Base-by-base conservation (phyloP, 1,140 invertebrate species). In the Diabrotica undecimpunctata region DNA sequence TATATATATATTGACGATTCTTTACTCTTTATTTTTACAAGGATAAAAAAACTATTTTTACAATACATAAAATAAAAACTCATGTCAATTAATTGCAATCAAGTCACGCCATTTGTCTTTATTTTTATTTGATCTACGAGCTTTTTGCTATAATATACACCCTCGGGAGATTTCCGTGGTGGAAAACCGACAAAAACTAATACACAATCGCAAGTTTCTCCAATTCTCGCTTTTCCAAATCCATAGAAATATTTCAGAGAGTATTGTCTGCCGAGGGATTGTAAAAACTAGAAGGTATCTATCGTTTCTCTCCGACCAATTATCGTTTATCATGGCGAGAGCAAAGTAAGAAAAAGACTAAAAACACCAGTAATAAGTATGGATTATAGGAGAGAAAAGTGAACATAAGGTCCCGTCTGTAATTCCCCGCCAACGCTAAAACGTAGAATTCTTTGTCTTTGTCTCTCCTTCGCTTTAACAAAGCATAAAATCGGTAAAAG, bases 321-420 rank as follows among this genome's bases (percentile, higher is more conserved):
- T 76, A 76, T 71, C 74, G 73, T 76, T 72, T 70, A 76, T 75
- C 73, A 75, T 75, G 67, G 68, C 65, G 58, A 6, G 41, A 46
- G 66, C 67, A 72, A 73, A 70, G 66, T 62, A 69, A 58, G 64
- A 69, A 76, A 76, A 76, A 76, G 73, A 74, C 71, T 70, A 76
- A 73, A 71, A 76, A 76, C 73, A 73, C 68, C 8, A 46, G 74
- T 76, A 74, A 76, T 76, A 76, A 76, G 73, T 76, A 76, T 76
- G 74, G 74, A 76, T 76, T 76, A 76, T 74, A 74, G 74, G 71
- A 74, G 67, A 68, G 67, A 68, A 64, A 73, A 71, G 64, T 68
- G 70, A 75, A 74, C 72, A 70, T 68, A 70, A 69, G 69, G 67
- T 70, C 61, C 54, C 58, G 68, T 69, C 66, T 72, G 65, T 51